A percentile compares a stretch with the other conserved stretches of the same genome.
phyloP scores from a whole-genome alignment of 23 tunicate species.

The Trididemnum nubilum region DNA sequence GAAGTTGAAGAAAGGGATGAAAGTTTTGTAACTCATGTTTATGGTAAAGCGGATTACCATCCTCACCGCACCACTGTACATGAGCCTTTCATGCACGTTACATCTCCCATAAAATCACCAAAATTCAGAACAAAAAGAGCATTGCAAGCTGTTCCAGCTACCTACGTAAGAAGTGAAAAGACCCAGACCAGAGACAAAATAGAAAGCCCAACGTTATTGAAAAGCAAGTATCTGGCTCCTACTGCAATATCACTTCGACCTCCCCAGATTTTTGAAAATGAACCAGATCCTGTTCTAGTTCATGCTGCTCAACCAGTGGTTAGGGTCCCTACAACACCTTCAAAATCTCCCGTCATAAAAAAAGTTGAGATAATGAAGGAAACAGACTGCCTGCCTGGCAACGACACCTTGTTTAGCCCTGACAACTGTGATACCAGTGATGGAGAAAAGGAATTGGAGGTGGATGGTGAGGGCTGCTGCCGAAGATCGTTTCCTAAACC shows the following conservation, averaged over 20 bases:
- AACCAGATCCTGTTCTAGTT: conserved; percentile 49
- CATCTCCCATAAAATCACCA: conserved; percentile 68
- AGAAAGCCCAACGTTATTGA: conserved; percentile 1
- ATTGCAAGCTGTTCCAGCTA: conserved; percentile 59
- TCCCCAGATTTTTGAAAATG: conserved; percentile 52
- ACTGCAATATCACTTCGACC: conserved; percentile 80
- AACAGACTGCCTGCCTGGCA: conserved; percentile 12
- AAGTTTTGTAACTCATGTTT: conserved; percentile 58
- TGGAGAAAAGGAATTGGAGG: background rate
- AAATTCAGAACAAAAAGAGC: conserved; percentile 74
- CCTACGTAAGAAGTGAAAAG: conserved; percentile 49
- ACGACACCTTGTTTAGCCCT: background rate
- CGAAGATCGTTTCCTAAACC: background rate
- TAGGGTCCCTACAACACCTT: conserved; percentile 20
- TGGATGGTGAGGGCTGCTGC: background rate
- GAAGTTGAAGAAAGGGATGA: conserved; percentile 43
- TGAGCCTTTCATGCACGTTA: conserved; percentile 80
- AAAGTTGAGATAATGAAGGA: background rate
- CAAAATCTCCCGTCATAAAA: background rate
- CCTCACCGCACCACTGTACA: conserved; percentile 82
- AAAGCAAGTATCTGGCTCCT: conserved; percentile 34
- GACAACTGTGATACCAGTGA: background rate
- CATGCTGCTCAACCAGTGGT: conserved; percentile 18
- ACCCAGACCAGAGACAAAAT: conserved; percentile 29
- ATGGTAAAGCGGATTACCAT: conserved; percentile 79